These are phyloP conservation scores for Epinephelus coioides DNA, from an alignment of 2,797 vertebrate species.

Conservation along the genomic window DNA sequence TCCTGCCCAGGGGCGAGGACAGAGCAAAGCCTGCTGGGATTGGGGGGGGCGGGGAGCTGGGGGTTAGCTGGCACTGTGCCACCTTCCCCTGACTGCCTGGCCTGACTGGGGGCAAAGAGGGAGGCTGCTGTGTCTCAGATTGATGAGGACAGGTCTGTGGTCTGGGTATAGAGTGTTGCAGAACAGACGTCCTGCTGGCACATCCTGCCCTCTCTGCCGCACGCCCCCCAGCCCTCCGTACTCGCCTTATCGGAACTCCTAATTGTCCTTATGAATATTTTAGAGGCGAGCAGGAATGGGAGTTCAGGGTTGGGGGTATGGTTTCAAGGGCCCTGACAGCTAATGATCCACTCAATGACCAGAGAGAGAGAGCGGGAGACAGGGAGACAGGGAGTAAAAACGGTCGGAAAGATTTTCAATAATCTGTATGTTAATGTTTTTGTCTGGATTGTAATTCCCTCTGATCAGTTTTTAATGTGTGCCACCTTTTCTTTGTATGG, in stretches of 20 bases:
- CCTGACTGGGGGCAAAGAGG: constrained; percentile 78
- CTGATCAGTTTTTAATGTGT: constrained; percentile 45
- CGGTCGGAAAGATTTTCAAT: constrained; percentile 50
- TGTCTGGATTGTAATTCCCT: constrained; percentile 33
- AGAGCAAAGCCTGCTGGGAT: constrained; percentile 81
- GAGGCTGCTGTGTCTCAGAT: constrained; percentile 81
- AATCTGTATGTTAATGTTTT: constrained; percentile 40
- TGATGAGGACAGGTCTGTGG: constrained; percentile 84
- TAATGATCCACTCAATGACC: constrained; percentile 86
- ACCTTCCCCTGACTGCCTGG: constrained; percentile 70
- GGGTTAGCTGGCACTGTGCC: constrained; percentile 75
- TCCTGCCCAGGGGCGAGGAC: constrained; percentile 80
- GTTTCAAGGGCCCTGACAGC: constrained; percentile 87
- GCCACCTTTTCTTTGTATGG: constrained; percentile 33
- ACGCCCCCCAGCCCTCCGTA: constrained; percentile 74
- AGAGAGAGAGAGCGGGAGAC: constrained; percentile 59
- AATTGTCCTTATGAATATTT: constrained; percentile 92
- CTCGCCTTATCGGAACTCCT: constrained; percentile 89
- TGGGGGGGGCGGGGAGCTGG: constrained; percentile 15
- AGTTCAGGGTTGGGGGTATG: constrained; percentile 82
- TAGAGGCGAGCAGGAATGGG: constrained; percentile 86
- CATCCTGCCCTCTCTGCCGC: constrained; percentile 81
- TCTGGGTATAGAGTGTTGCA: constrained; percentile 81
- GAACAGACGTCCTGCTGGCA: constrained; percentile 81
- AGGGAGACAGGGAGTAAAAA: constrained; percentile 50